These are phyloP conservation scores for Caenorhabditis inopinata DNA, from an alignment of 1,140 invertebrate species.

Conservation along the genomic window DNA sequence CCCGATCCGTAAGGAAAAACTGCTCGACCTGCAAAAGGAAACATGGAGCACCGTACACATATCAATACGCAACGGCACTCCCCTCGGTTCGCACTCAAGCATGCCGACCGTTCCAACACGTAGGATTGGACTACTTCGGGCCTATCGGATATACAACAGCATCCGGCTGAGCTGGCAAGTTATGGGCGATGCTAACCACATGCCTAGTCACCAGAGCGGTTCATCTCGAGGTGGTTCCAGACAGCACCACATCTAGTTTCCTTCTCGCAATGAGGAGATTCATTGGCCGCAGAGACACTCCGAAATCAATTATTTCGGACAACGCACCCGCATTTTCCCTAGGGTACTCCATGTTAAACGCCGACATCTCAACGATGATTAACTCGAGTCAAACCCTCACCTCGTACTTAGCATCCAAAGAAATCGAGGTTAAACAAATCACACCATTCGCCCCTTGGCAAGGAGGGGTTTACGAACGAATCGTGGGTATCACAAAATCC, in stretches of 20 bases:
- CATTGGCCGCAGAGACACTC: neutral
- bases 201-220: slow-evolving; percentile 3
- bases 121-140: slow-evolving; percentile 31
- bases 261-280: neutral
- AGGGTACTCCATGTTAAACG: neutral
- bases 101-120: neutral
- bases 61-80: neutral
- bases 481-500: too few species aligned
- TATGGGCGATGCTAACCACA: neutral
- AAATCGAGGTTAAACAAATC: neutral
- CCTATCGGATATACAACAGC: neutral
- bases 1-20: neutral
- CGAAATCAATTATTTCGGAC: neutral
- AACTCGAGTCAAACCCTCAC: neutral
- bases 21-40: neutral
- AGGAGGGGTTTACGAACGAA: slow-evolving; percentile 20
- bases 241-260: neutral
- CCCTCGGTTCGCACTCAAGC: neutral
- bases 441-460: neutral
- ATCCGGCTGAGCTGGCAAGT: neutral
- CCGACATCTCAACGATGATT: neutral
- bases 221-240: neutral
- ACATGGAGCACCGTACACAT: neutral
- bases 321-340: neutral
- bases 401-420: neutral